A percentile compares a stretch with the other conserved stretches of the same genome.
Conservation (phyloP, 2,113 vertebrate genomes). For the Corydoras maculifer region DNA sequence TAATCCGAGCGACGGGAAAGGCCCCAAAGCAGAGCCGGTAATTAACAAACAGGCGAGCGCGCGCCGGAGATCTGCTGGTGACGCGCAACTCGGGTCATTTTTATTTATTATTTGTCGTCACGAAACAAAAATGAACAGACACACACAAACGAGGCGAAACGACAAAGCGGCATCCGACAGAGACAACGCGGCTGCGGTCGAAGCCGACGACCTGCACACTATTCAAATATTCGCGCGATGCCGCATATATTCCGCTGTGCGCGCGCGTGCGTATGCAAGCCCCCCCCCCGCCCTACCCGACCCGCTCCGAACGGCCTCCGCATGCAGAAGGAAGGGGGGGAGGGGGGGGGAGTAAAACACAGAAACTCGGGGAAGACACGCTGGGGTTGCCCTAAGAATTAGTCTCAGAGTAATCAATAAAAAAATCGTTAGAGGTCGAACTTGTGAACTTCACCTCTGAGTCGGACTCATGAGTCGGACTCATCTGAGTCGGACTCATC, state of each 20-base stretch:
- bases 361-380: constrained; percentile 13
- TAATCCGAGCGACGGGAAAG: no score
- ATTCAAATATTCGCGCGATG: constrained; percentile 58
- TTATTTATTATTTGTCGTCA: no score
- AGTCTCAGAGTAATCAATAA: constrained; percentile 68
- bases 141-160: not conserved
- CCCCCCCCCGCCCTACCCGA: not conserved
- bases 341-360: constrained; percentile 15
- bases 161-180: not conserved
- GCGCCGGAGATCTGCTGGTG: no score
- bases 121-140: no score
- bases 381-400: constrained; percentile 56
- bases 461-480: no score
- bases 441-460: no score
- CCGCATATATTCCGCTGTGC: constrained; percentile 66
- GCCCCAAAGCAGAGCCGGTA: no score
- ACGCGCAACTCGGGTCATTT: no score
- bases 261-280: constrained; percentile 4
- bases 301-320: constrained; percentile 54
- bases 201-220: not conserved
- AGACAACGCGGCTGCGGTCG: no score
- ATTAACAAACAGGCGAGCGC: no score
- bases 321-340: constrained; percentile 44
- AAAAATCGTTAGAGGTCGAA: constrained; percentile 52
- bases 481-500: no score